A percentile compares a stretch with the other conserved stretches of the same genome.
Evolutionary conservation across 2,888 invertebrate genomes (phyloP).

Genomic region (Tenodera sinensis): DNA sequence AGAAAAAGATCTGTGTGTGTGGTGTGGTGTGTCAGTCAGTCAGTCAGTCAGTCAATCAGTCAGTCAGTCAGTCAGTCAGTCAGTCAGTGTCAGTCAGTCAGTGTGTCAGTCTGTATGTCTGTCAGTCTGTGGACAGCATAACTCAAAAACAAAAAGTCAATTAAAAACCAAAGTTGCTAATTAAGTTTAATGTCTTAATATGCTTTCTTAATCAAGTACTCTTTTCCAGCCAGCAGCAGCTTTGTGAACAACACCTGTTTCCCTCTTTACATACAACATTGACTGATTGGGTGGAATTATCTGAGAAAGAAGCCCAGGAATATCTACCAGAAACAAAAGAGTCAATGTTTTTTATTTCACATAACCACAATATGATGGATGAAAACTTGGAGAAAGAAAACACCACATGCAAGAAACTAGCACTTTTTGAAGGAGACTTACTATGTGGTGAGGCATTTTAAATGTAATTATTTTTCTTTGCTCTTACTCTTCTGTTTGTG

Average conservation of each 20-base stretch:
- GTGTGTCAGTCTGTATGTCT: too few relatives aligned
- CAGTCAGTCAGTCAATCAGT: too few relatives aligned
- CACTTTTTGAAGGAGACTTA: conserved; percentile 47
- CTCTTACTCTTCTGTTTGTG: too few relatives aligned
- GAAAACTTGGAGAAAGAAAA: conserved; percentile 31
- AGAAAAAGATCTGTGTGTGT: too few relatives aligned
- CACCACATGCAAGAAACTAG: conserved; percentile 45
- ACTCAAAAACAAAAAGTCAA: too few relatives aligned
- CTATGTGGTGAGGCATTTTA: conserved; percentile 37
- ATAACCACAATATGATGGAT: conserved; percentile 31
- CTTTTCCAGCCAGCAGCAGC: conserved; percentile 37
- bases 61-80: too few relatives aligned
- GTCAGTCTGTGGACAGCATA: too few relatives aligned
- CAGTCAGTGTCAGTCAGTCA: too few relatives aligned
- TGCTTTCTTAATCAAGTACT: neutral
- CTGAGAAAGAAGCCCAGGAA: conserved; percentile 41
- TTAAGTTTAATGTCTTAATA: too few relatives aligned
- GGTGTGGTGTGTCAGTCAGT: too few relatives aligned
- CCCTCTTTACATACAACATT: conserved; percentile 43
- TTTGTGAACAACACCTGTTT: conserved; percentile 45
- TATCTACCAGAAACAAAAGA: conserved; percentile 54
- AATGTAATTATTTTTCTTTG: too few relatives aligned
- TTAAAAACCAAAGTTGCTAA: too few relatives aligned
- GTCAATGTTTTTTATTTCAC: conserved; percentile 47
- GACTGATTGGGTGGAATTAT: conserved; percentile 41